phyloP scores from a whole-genome alignment of 2,888 invertebrate genomes.

The Epicampocera succincta region DNA sequence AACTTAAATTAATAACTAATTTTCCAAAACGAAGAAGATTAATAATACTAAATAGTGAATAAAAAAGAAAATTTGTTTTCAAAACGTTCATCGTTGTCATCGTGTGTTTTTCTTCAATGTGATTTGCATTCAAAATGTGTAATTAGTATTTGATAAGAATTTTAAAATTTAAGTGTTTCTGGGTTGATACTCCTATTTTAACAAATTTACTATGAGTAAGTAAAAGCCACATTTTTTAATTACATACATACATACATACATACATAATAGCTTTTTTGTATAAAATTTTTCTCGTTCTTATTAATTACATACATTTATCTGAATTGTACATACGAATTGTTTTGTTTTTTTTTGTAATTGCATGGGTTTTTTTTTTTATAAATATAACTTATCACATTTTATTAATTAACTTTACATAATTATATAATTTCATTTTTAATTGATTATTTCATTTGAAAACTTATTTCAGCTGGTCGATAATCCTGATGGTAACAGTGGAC shows the following conservation, averaged over 20 bases:
- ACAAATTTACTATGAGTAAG: constrained; percentile 60
- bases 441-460: neutral
- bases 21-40: constrained; percentile 1
- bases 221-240: constrained; percentile 41
- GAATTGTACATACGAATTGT: constrained; percentile 16
- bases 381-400: constrained; percentile 24
- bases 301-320: neutral
- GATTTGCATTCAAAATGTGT: constrained; percentile 69
- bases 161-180: constrained; percentile 46
- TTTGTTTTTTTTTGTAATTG: constrained; percentile 36
- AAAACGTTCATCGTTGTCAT: constrained; percentile 39
- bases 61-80: constrained; percentile 41
- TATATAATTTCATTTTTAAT: neutral
- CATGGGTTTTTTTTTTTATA: constrained; percentile 58
- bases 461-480: constrained; percentile 42
- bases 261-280: no score
- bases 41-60: neutral
- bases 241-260: no score
- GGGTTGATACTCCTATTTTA: constrained; percentile 53
- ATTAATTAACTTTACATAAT: neutral
- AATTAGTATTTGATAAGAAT: constrained; percentile 46
- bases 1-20: constrained; percentile 35
- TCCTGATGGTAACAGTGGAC: constrained; percentile 26
- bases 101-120: constrained; percentile 52
- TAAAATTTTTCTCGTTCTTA: constrained; percentile 38